These are phyloP conservation scores for Drosophila setosimentum DNA, from an alignment of 2,888 invertebrate species.

Conservation along the genomic window DNA sequence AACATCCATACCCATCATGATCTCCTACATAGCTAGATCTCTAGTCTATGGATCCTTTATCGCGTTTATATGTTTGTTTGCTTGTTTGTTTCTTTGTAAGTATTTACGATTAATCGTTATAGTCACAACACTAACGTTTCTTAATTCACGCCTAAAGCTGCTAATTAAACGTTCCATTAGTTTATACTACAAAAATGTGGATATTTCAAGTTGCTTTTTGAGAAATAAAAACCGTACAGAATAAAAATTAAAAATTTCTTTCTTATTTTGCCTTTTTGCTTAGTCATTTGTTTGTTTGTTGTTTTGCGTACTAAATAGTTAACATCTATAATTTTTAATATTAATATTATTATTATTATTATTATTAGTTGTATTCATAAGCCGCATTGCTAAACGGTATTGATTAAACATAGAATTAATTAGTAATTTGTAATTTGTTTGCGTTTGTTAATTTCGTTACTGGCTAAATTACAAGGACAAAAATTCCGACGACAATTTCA, in stretches of 20 bases:
- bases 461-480: slow-evolving; percentile 68
- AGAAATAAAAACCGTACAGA: slow-evolving; percentile 29
- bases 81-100: slow-evolving; percentile 14
- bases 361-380: slow-evolving; percentile 41
- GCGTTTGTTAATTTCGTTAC: slow-evolving; percentile 46
- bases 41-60: slow-evolving; percentile 18
- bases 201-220: slow-evolving; percentile 15
- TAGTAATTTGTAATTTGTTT: slow-evolving; percentile 37
- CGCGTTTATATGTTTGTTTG: slow-evolving; percentile 11
- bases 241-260: slow-evolving; percentile 23
- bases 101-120: slow-evolving; percentile 51
- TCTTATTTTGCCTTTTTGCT: slow-evolving; percentile 45
- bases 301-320: slow-evolving; percentile 69
- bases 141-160: slow-evolving; percentile 59
- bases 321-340: slow-evolving; percentile 44
- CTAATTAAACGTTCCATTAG: slow-evolving; percentile 40
- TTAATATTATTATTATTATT: slow-evolving; percentile 19
- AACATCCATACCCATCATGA: slow-evolving; percentile 13
- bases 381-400: slow-evolving; percentile 20
- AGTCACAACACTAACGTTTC: slow-evolving; percentile 77
- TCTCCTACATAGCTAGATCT: slow-evolving; percentile 41
- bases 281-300: slow-evolving; percentile 40
- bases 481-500: slow-evolving; percentile 52
- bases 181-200: slow-evolving; percentile 39
- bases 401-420: slow-evolving; percentile 43